Evolutionary conservation across 2,888 invertebrate genomes (phyloP).

Genomic region (Anodontia alba): DNA sequence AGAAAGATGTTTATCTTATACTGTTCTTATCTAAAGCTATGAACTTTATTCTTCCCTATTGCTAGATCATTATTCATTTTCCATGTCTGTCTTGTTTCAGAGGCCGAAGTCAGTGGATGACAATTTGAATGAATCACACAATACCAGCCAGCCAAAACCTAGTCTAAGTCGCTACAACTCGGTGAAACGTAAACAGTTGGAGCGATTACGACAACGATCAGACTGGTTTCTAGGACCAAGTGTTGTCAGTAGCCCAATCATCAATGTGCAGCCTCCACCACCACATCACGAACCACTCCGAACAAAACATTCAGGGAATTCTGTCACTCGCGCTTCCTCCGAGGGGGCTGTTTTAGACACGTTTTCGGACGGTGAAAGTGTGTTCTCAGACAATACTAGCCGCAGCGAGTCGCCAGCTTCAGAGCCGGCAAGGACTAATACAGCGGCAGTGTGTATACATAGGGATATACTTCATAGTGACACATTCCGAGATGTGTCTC

Average conservation of each 20-base stretch:
- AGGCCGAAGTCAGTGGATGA: conserved; percentile 81
- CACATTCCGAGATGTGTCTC: conserved; percentile 73
- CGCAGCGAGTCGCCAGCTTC: conserved; percentile 81
- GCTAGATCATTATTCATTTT: too few relatives aligned
- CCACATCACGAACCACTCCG: conserved; percentile 59
- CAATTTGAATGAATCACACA: conserved; percentile 76
- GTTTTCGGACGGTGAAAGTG: conserved; percentile 78
- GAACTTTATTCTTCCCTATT: too few relatives aligned
- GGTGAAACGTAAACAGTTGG: conserved; percentile 91
- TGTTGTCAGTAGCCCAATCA: conserved; percentile 51
- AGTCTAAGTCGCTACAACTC: conserved; percentile 83
- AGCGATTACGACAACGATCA: conserved; percentile 97
- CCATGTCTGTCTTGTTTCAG: conserved; percentile 61
- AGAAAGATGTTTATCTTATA: too few relatives aligned
- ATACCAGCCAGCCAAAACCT: conserved; percentile 67
- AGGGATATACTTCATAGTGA: conserved; percentile 79
- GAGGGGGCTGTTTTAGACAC: conserved; percentile 78
- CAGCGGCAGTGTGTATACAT: conserved; percentile 66
- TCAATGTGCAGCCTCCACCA: conserved; percentile 43
- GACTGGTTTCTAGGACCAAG: conserved; percentile 94
- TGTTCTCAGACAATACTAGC: conserved; percentile 78
- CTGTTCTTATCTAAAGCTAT: too few relatives aligned
- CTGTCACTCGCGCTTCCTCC: conserved; percentile 78
- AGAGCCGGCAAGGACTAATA: conserved; percentile 74
- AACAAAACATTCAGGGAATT: conserved; percentile 75